These are phyloP conservation scores for Cantharis flavilabris DNA, from an alignment of 2,888 invertebrate species.

Conservation along the genomic window DNA sequence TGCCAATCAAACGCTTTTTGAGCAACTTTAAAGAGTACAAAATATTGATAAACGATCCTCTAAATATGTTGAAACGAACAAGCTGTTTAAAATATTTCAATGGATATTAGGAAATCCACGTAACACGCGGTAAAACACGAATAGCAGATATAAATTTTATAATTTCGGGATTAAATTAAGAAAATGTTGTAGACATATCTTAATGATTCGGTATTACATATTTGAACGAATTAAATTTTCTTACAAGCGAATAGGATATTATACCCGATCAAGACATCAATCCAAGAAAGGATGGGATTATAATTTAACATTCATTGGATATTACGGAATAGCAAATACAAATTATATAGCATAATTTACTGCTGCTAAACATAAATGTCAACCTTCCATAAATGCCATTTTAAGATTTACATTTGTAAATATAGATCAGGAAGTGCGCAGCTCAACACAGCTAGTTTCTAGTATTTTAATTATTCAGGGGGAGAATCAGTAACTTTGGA, in stretches of 20 bases:
- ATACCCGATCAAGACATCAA: background rate
- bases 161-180: background rate
- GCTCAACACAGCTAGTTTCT: background rate
- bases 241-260: background rate
- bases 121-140: background rate
- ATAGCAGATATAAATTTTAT: background rate
- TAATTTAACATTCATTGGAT: background rate
- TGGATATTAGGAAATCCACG: slow-evolving; percentile 4
- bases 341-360: background rate
- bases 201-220: background rate
- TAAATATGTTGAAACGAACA: slow-evolving; percentile 37
- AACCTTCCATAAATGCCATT: background rate
- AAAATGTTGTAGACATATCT: background rate
- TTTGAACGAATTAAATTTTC: background rate
- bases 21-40: slow-evolving; percentile 40
- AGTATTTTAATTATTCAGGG: too few relatives aligned
- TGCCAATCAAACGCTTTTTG: slow-evolving; percentile 44
- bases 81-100: slow-evolving; percentile 21
- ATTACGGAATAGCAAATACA: background rate
- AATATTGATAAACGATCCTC: slow-evolving; percentile 42
- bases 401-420: background rate
- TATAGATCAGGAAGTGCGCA: background rate
- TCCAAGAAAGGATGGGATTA: background rate
- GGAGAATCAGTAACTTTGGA: too few relatives aligned
- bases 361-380: background rate